These are phyloP conservation scores for Zaprionus gabonicus DNA, from an alignment of 1,140 invertebrate species.

Conservation along the genomic window DNA sequence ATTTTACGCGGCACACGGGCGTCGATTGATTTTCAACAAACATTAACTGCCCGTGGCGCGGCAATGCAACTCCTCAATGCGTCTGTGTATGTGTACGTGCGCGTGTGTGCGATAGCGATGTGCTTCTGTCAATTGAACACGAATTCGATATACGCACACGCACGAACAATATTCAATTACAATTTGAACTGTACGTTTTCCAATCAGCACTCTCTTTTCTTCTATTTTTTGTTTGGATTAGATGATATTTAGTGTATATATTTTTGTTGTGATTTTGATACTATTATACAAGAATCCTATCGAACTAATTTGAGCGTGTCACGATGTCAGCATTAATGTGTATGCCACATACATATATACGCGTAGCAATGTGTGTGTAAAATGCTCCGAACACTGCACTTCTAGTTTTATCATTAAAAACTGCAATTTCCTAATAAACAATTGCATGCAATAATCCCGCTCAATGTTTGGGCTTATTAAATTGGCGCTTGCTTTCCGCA, in stretches of 20 bases:
- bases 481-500: slow-evolving; percentile 39
- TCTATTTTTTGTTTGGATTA: not conserved
- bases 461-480: slow-evolving; percentile 9
- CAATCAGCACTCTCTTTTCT: not conserved
- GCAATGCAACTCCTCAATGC: slow-evolving; percentile 57
- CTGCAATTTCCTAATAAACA: not conserved
- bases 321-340: slow-evolving; percentile 38
- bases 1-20: slow-evolving; percentile 31
- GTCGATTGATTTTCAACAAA: slow-evolving; percentile 71
- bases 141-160: not conserved
- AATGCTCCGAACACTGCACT: slow-evolving; percentile 18
- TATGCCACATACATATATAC: slow-evolving; percentile 45
- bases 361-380: slow-evolving; percentile 21
- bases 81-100: slow-evolving; percentile 17
- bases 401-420: slow-evolving; percentile 1
- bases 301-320: not conserved
- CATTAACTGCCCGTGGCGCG: slow-evolving; percentile 55
- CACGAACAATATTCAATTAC: not conserved
- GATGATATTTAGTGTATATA: not conserved
- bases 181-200: not conserved
- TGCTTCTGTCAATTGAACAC: not conserved
- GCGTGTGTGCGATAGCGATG: slow-evolving; percentile 37
- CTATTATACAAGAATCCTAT: not conserved
- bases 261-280: not conserved
- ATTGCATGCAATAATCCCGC: not conserved